These are phyloP conservation scores for Pardosa pseudoannulata DNA, from an alignment of 2,888 invertebrate genomes.

Conservation along the genomic window DNA sequence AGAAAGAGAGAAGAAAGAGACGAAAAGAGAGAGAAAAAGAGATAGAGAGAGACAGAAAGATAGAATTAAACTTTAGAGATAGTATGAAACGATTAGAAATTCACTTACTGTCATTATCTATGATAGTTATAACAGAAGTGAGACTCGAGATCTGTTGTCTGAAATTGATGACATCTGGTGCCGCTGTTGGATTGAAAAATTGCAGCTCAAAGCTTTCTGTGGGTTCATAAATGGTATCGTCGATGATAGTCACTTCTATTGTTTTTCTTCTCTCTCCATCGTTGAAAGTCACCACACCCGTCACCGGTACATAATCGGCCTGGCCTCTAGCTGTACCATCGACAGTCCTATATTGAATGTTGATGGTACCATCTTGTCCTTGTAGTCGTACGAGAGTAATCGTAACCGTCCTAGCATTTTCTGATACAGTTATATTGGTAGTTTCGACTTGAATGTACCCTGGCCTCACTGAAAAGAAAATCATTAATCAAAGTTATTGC, in stretches of 20 bases:
- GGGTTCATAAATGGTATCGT: background rate
- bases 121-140: conserved; percentile 81
- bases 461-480: conserved; percentile 34
- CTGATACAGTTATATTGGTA: background rate
- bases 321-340: background rate
- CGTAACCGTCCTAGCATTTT: background rate
- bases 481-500: no score
- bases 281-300: conserved; percentile 7
- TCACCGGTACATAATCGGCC: background rate
- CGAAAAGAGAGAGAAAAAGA: no score
- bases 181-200: conserved; percentile 12
- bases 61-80: no score
- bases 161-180: conserved; percentile 63
- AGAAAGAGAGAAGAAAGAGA: no score
- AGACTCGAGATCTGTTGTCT: conserved; percentile 79
- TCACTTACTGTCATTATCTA: conserved; percentile 81
- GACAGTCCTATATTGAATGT: conserved; percentile 2
- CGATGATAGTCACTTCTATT: background rate
- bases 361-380: conserved; percentile 13
- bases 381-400: conserved; percentile 14
- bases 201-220: background rate
- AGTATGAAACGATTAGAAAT: no score
- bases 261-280: background rate
- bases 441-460: conserved; percentile 26
- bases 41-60: no score